Percentiles rank a stretch among this genome's conserved stretches.
Conservation (phyloP, 2,888 invertebrate species). For the Sipha maydis region DNA sequence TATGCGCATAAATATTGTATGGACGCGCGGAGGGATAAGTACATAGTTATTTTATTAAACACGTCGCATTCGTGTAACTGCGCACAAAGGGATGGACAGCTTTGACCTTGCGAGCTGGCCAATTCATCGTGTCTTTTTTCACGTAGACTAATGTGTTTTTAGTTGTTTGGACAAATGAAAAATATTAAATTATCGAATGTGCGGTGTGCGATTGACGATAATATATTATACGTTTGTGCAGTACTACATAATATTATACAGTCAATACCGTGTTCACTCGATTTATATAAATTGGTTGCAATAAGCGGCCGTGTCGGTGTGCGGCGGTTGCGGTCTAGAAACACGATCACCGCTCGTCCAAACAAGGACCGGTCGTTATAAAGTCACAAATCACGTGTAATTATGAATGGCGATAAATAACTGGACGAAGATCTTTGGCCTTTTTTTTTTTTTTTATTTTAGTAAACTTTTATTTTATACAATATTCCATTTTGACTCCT, state of each 20-base stretch:
- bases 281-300: not conserved
- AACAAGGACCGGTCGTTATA: slow-evolving; percentile 10
- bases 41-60: too few species aligned
- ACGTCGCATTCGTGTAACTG: too few species aligned
- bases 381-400: not conserved
- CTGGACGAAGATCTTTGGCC: not conserved
- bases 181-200: not conserved
- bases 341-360: not conserved
- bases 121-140: too few species aligned
- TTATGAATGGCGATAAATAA: slow-evolving; percentile 1
- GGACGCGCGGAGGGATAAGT: too few species aligned
- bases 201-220: not conserved
- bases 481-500: too few species aligned
- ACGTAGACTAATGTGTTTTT: too few species aligned
- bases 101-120: too few species aligned
- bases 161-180: not conserved
- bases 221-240: too few species aligned
- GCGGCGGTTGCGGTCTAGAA: not conserved
- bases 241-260: too few species aligned
- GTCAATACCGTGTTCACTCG: not conserved
- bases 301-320: not conserved
- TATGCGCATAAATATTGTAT: too few species aligned
- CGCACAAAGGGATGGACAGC: too few species aligned
- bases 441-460: not conserved
- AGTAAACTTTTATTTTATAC: not conserved